These are phyloP conservation scores for Drosophila phalerata DNA, from an alignment of 2,888 invertebrate genomes.

Conservation along the genomic window DNA sequence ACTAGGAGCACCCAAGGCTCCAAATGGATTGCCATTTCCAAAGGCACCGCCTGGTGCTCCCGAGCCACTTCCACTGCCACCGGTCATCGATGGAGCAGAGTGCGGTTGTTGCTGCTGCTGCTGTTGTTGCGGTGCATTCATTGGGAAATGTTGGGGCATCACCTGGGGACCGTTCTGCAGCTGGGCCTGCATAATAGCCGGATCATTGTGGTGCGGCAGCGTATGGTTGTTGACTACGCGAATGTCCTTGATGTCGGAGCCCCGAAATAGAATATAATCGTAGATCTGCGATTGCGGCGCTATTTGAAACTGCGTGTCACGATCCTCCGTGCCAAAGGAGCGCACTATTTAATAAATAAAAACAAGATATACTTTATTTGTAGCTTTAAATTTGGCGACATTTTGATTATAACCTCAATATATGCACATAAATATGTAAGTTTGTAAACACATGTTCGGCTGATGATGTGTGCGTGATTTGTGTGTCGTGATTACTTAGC, in stretches of 20 bases:
- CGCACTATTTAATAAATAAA: conserved; percentile 90
- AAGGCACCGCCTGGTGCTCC: conserved; percentile 84
- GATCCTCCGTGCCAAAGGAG: conserved; percentile 99
- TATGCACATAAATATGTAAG: not conserved
- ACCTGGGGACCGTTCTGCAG: conserved; percentile 88
- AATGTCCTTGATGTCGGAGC: conserved; percentile 99
- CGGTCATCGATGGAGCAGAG: conserved; percentile 73
- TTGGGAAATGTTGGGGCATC: conserved; percentile 87
- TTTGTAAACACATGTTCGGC: not conserved
- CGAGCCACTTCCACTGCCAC: conserved; percentile 77
- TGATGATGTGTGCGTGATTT: not conserved
- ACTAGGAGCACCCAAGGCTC: conserved; percentile 85
- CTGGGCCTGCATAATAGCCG: conserved; percentile 97
- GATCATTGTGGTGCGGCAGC: conserved; percentile 96
- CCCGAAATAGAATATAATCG: conserved; percentile 99
- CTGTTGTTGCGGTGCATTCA: conserved; percentile 86
- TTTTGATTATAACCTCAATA: conserved; percentile 66
- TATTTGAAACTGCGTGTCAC: conserved; percentile 97
- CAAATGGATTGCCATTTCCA: conserved; percentile 84
- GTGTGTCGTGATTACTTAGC: not conserved
- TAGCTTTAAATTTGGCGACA: conserved; percentile 23
- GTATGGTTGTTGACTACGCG: conserved; percentile 97
- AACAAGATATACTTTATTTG: conserved; percentile 1
- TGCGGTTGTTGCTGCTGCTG: conserved; percentile 69
- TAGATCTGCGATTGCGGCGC: conserved; percentile 99